Evolutionary conservation across 2,888 invertebrate genomes (phyloP).

Genomic region (Stenoptilia bipunctidactyla): DNA sequence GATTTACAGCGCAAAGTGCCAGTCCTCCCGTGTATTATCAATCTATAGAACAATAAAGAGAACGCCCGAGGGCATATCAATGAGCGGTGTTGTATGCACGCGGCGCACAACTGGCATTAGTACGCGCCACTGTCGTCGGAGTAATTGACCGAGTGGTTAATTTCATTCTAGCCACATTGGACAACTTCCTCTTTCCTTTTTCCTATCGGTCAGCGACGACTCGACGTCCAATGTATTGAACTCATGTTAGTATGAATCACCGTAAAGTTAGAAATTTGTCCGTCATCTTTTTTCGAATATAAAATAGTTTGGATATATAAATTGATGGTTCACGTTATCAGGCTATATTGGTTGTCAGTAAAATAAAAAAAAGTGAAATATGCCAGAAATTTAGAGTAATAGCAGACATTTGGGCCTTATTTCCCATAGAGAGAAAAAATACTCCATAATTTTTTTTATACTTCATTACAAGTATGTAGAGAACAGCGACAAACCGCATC

Average conservation of each 20-base stretch:
- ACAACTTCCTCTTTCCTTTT: conserved; percentile 68
- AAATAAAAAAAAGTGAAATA: no score
- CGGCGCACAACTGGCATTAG: conserved; percentile 57
- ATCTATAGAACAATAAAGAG: conserved; percentile 69
- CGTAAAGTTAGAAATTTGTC: no score
- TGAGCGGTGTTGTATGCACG: conserved; percentile 59
- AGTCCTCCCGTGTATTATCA: conserved; percentile 69
- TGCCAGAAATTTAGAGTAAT: no score
- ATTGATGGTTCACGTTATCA: no score
- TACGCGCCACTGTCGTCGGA: conserved; percentile 53
- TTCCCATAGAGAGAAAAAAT: no score
- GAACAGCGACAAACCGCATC: no score
- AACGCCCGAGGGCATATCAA: conserved; percentile 55
- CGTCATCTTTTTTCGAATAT: no score
- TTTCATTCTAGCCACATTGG: conserved; percentile 65
- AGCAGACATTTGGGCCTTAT: no score
- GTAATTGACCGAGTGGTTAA: conserved; percentile 68
- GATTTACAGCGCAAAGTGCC: conserved; percentile 68
- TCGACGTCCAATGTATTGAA: conserved; percentile 31
- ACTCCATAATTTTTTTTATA: no score
- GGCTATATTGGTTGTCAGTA: no score
- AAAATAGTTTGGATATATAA: no score
- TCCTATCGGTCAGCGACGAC: conserved; percentile 65
- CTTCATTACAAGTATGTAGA: no score
- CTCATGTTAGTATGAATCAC: background rate